Conservation (phyloP, 1,140 invertebrate genomes). For the Drosophila virilis region DNA sequence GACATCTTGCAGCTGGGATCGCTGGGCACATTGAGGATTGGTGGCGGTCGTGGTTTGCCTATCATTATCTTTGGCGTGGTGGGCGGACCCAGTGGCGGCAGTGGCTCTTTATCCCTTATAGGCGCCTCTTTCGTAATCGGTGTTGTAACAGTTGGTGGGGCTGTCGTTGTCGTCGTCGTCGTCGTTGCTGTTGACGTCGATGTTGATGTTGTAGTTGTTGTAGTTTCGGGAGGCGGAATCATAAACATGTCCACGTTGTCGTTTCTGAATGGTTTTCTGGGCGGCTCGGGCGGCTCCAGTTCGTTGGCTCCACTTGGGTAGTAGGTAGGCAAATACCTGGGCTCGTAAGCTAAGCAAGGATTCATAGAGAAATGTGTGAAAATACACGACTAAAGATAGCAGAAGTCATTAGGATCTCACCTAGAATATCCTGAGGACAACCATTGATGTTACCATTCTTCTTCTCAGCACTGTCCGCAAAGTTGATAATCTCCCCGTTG, state of each 20-base stretch:
- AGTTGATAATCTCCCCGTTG: slow-evolving; percentile 93
- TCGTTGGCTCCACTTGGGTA: slow-evolving; percentile 71
- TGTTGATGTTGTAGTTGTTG: slow-evolving; percentile 23
- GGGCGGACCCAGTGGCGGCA: slow-evolving; percentile 30
- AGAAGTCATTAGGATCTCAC: slow-evolving; percentile 40
- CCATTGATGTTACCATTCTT: slow-evolving; percentile 88
- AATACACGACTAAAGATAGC: no score
- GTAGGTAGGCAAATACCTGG: slow-evolving; percentile 49
- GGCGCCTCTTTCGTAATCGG: slow-evolving; percentile 25
- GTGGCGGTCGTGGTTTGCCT: slow-evolving; percentile 44
- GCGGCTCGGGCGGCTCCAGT: slow-evolving; percentile 30
- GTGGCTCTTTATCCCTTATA: slow-evolving; percentile 12
- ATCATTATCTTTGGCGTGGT: slow-evolving; percentile 40
- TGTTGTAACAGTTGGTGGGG: slow-evolving; percentile 15
- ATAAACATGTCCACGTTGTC: slow-evolving; percentile 22
- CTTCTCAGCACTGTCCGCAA: slow-evolving; percentile 89
- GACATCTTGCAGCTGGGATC: slow-evolving; percentile 85
- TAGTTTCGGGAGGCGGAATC: slow-evolving; percentile 18
- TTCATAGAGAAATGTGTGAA: background rate
- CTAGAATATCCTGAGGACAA: slow-evolving; percentile 85
- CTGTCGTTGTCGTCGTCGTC: slow-evolving; percentile 40
- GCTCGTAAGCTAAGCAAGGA: slow-evolving; percentile 62
- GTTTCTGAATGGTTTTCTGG: slow-evolving; percentile 29
- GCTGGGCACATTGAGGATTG: slow-evolving; percentile 63
- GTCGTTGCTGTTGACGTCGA: slow-evolving; percentile 49